Evolutionary conservation across 2,797 vertebrate species (phyloP), one percentile per base, ranked within the genome.

Genomic region (Mormyrus hasselquistii): DNA sequence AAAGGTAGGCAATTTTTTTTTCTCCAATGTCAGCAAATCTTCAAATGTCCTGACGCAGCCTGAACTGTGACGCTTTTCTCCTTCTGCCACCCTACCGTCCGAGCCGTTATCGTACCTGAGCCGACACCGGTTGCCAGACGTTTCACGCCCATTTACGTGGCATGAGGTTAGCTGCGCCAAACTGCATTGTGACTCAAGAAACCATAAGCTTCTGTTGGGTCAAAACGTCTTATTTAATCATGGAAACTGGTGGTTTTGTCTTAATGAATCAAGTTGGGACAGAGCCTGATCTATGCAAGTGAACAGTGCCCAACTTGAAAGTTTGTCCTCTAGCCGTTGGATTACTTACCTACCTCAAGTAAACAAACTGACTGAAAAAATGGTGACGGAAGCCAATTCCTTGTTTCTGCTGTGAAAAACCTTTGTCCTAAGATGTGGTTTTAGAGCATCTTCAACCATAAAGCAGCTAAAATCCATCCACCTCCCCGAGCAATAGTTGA

Each of bases 1-100:
- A 97, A 96, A 97, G 98, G 98, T 99, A 93, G 19, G 89, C 16
- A 9, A 6, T 34, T 86, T 86, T 50, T 57, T 12, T 89, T 69
- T 19, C 59, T 29, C 38, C 86, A 25, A 0, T 86, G 8, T 85
- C 38, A 76, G 69, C 73, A 53, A 85, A 14, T 50, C 44, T 62
- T 55, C 38, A 5, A 87, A 55, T 16, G 38, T 62, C 25, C 65
- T 4, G 16, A 49, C 85, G 69, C 55, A 52, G 16, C 8, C 55
- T 41, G 57, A 38, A n/a, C 22, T 22, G 52, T 14, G 8, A 22
- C n/a, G 29, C 41, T 8, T 90, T 92, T 91, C 76, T 3, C 12
- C 29, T 34, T 6, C 29, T 7, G 16, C 76, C 5, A 0, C 34
- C 5, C 4, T 82, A 16, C 12, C 34, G 3, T 34, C 16, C 38